Base-by-base conservation (phyloP, 2,888 invertebrate species). In the Pterostichus niger region DNA sequence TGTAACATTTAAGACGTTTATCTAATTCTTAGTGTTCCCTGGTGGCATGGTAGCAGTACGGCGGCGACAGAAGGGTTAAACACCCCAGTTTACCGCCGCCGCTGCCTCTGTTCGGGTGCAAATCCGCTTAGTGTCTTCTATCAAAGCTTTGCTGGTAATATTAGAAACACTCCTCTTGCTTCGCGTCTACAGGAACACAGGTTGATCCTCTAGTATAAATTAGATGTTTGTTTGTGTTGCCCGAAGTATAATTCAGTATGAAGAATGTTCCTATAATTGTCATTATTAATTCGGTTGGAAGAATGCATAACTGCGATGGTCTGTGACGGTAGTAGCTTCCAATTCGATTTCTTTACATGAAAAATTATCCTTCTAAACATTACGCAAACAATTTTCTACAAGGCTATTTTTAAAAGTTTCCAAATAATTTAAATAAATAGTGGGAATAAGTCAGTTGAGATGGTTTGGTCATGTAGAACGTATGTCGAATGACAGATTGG, bases 121-220 rank as follows among this genome's bases (percentile, higher is more conserved):
- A 82, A 82, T 82, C 82, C 82, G 82, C 82, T 82, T 82, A 82
- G 75, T 56, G 82, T 75, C 75, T 82, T 75, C 61, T 82, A 75
- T 82, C 82, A 75, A 61, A 75, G 82, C 82, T 75, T 80, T 75
- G 61, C 40, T 73, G 56, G 75, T 59, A 59, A 68, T 82, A 82
- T 75, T 68, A 82, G 82, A 75, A 31, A 61, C 56, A 40, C 24
- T 73, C n/a, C 44, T 17, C 75, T 11, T 24, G 24, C 15, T 49
- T 49, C 31, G 52, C 49, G 44, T 11, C 24, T 59, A 56, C 3
- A 11, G 9, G 0, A 15, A 15, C n/a, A n/a, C 13, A 71, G 71
- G 44, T 46, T 71, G 40, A 71, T 68, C 40, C 15, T 40, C 13
- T 31, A 17, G 7, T 31, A 68, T 71, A 44, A 64, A 64, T 64